Evolutionary conservation across 2,888 invertebrate species (phyloP).

Genomic region (Pseudococcus jackbeardsleyi): DNA sequence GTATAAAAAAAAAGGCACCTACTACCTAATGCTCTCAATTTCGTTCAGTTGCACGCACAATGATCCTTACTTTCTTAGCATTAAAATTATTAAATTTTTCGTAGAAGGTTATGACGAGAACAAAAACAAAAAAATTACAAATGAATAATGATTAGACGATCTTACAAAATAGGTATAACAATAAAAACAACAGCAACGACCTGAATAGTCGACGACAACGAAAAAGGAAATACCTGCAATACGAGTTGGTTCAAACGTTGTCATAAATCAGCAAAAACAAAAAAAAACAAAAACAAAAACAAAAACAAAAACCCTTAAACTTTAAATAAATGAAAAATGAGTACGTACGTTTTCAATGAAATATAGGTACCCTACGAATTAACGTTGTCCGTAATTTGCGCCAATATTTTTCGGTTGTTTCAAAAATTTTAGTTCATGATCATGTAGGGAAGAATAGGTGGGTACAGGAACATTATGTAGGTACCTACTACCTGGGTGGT

Average conservation of each 20-base stretch:
- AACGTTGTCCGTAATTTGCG: too few relatives aligned
- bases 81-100: not conserved
- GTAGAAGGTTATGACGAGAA: not conserved
- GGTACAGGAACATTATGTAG: too few relatives aligned
- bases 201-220: constrained; percentile 4
- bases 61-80: not conserved
- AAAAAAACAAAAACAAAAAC: not conserved
- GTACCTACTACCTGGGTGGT: too few relatives aligned
- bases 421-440: too few relatives aligned
- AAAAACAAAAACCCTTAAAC: too few relatives aligned
- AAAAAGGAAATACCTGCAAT: not conserved
- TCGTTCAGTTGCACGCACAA: not conserved
- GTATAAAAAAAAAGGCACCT: too few relatives aligned
- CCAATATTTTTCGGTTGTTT: too few relatives aligned
- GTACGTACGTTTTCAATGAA: too few relatives aligned
- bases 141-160: not conserved
- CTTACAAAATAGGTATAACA: not conserved
- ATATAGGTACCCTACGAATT: too few relatives aligned
- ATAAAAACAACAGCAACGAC: not conserved
- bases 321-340: too few relatives aligned
- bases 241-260: not conserved
- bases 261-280: not conserved
- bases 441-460: too few relatives aligned
- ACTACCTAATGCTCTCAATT: too few relatives aligned
- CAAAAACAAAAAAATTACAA: not conserved